Conservation (phyloP, 2,797 vertebrate species). For the Alca torda region DNA sequence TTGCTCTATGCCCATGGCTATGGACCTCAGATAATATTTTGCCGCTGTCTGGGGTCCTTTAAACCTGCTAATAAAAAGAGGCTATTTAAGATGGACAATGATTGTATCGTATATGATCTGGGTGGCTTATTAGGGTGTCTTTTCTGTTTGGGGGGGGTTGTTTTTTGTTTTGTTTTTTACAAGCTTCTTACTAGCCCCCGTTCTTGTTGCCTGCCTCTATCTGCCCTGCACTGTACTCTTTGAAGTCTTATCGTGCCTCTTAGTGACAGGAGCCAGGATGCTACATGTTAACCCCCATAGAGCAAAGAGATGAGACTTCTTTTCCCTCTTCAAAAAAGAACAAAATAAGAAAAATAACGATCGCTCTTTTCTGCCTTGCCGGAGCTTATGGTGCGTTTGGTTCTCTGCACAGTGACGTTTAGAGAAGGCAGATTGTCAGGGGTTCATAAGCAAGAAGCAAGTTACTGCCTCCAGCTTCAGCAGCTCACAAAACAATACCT, state of each 20-base stretch:
- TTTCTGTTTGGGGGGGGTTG: background rate
- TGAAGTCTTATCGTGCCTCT: conserved; percentile 69
- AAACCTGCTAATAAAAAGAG: conserved; percentile 61
- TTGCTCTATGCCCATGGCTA: conserved; percentile 79
- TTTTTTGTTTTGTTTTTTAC: background rate
- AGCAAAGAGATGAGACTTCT: conserved; percentile 24
- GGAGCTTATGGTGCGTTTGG: background rate
- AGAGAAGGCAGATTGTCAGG: background rate
- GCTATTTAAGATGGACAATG: conserved; percentile 49
- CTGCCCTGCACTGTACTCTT: conserved; percentile 65
- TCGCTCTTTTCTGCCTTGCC: background rate
- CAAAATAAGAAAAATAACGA: background rate
- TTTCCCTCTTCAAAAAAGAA: background rate
- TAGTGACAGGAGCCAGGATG: conserved; percentile 67
- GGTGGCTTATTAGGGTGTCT: conserved; percentile 7
- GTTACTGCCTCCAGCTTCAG: background rate
- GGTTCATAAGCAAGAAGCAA: background rate
- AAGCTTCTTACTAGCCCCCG: conserved; percentile 26
- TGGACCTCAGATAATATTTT: conserved; percentile 76
- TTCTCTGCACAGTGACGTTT: background rate
- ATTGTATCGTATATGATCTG: background rate
- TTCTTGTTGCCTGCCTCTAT: conserved; percentile 36
- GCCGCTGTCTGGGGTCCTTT: conserved; percentile 69
- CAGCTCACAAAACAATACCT: background rate
- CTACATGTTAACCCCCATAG: conserved; percentile 32